Conservation (phyloP, 2,888 invertebrate species). For the Drosophila ezoana region DNA sequence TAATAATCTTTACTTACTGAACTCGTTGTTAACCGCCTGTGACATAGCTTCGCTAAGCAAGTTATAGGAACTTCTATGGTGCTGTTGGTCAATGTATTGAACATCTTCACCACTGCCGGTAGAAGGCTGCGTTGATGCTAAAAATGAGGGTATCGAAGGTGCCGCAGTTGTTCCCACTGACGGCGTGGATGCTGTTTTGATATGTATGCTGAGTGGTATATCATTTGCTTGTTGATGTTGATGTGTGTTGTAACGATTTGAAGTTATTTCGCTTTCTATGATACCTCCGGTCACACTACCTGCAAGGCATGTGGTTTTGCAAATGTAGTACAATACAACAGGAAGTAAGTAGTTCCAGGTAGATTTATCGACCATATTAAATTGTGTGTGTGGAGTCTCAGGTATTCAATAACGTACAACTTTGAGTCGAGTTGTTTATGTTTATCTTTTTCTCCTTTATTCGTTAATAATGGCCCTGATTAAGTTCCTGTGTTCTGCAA, state of each 20-base stretch:
- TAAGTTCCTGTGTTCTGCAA: no score
- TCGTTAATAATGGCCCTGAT: no score
- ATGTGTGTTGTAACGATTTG: conserved; percentile 23
- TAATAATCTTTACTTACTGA: conserved; percentile 84
- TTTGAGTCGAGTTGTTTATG: no score
- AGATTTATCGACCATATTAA: conserved; percentile 40
- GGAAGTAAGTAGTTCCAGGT: conserved; percentile 44
- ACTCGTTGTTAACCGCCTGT: conserved; percentile 87
- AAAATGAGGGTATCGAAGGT: conserved; percentile 8
- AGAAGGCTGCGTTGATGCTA: conserved; percentile 2
- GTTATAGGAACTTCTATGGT: conserved; percentile 85
- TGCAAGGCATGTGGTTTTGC: conserved; percentile 9
- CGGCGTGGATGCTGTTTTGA: conserved; percentile 16
- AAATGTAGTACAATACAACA: conserved; percentile 35
- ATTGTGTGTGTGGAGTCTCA: neutral
- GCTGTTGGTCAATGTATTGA: conserved; percentile 37
- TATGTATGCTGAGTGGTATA: conserved; percentile 11
- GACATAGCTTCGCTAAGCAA: conserved; percentile 87
- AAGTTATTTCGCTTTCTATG: conserved; percentile 13
- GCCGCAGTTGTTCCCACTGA: conserved; percentile 2
- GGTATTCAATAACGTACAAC: no score
- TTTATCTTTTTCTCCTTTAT: no score
- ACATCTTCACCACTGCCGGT: conserved; percentile 27
- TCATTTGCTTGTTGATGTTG: conserved; percentile 24
- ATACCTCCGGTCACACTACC: conserved; percentile 10